Evolutionary conservation across 2,797 vertebrate species (phyloP).

Genomic region (Sebastes oblongus): DNA sequence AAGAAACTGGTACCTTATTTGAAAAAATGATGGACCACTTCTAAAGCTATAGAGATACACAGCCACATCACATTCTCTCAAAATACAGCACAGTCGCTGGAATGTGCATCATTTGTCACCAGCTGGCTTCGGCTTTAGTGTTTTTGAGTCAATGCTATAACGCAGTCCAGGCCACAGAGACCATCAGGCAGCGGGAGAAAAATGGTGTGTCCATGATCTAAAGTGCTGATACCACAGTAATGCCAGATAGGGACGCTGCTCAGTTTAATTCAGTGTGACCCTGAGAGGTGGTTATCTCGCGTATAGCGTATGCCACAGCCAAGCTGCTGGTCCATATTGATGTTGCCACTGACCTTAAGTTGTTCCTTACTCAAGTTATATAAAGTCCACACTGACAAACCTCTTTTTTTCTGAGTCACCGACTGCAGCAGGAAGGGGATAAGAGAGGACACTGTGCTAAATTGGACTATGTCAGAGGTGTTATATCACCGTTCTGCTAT

Average conservation of each 20-base stretch:
- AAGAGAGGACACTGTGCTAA: constrained; percentile 21
- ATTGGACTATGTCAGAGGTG: constrained; percentile 42
- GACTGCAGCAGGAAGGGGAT: constrained; percentile 8
- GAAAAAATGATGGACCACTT: neutral
- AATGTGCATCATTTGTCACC: constrained; percentile 26
- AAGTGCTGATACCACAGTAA: constrained; percentile 70
- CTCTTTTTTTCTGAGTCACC: constrained; percentile 26
- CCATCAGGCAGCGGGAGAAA: constrained; percentile 35
- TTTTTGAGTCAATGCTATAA: constrained; percentile 41
- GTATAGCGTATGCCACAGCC: constrained; percentile 40
- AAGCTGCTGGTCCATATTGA: constrained; percentile 59
- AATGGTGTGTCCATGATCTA: constrained; percentile 53
- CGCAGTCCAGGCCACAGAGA: constrained; percentile 17
- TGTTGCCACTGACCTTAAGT: constrained; percentile 67
- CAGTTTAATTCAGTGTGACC: constrained; percentile 70
- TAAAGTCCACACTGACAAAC: constrained; percentile 41
- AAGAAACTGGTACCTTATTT: neutral
- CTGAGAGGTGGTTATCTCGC: constrained; percentile 58
- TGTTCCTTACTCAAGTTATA: constrained; percentile 53
- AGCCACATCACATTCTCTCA: constrained; percentile 1
- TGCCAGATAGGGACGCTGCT: constrained; percentile 52
- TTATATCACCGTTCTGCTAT: constrained; percentile 22
- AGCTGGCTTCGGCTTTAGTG: constrained; percentile 23
- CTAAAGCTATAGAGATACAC: neutral
- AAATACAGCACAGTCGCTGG: neutral